Percentiles rank a stretch among this genome's conserved stretches.
Conservation (phyloP, 2,888 invertebrate genomes). For the Thereva unica region DNA sequence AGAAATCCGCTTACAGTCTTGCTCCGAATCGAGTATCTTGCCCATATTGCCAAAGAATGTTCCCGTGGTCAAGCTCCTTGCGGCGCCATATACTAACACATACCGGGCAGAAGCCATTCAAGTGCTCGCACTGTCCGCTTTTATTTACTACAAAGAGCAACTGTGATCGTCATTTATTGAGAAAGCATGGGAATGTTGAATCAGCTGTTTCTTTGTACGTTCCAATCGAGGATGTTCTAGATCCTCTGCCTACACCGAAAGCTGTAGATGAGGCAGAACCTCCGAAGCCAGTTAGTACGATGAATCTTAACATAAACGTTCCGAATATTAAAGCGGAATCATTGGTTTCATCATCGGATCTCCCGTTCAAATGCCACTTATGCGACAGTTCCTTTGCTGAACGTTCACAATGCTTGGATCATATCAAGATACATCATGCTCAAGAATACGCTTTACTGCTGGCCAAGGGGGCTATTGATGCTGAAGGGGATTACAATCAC, state of each 20-base stretch:
- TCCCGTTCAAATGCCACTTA: slow-evolving; percentile 90
- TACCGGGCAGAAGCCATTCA: slow-evolving; percentile 95
- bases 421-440: slow-evolving; percentile 75
- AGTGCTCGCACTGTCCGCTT: slow-evolving; percentile 89
- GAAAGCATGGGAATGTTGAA: slow-evolving; percentile 76
- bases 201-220: slow-evolving; percentile 58
- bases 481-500: slow-evolving; percentile 57
- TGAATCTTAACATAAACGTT: slow-evolving; percentile 59
- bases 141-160: slow-evolving; percentile 97
- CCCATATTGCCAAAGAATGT: slow-evolving; percentile 90
- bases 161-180: slow-evolving; percentile 89
- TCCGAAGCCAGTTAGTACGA: slow-evolving; percentile 60
- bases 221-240: slow-evolving; percentile 59
- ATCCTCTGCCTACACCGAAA: slow-evolving; percentile 55
- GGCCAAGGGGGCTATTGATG: slow-evolving; percentile 76
- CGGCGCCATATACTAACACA: slow-evolving; percentile 92
- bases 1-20: slow-evolving; percentile 92
- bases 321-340: slow-evolving; percentile 36
- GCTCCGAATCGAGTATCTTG: slow-evolving; percentile 94
- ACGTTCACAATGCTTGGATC: slow-evolving; percentile 78
- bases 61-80: slow-evolving; percentile 95
- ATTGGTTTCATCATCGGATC: slow-evolving; percentile 62
- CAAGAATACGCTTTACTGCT: slow-evolving; percentile 81
- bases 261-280: slow-evolving; percentile 51
- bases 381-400: slow-evolving; percentile 86